Conservation (phyloP, 2,888 invertebrate genomes). For the Ichneumoninae sp. region DNA sequence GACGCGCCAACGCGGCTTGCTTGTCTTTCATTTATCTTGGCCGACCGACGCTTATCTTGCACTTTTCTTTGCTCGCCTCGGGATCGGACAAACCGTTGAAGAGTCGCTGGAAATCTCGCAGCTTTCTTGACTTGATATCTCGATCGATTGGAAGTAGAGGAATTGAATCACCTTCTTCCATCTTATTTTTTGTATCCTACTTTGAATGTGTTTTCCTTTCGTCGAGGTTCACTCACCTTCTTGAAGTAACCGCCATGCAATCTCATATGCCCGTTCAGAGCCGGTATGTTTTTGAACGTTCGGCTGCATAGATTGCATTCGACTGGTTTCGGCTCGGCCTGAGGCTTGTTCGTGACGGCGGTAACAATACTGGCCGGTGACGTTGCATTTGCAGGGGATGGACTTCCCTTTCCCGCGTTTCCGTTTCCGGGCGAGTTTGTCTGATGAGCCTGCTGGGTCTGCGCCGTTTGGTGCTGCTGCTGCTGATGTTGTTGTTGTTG, state of each 20-base stretch:
- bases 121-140: neutral
- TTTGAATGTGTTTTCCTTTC: neutral
- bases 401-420: constrained; percentile 80
- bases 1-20: neutral
- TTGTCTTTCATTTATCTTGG: constrained; percentile 2
- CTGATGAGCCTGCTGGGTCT: constrained; percentile 76
- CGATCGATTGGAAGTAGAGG: neutral
- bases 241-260: constrained; percentile 99
- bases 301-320: constrained; percentile 98
- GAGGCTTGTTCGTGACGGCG: constrained; percentile 82
- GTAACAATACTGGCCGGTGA: constrained; percentile 81
- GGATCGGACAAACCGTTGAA: neutral
- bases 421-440: constrained; percentile 81
- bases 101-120: neutral
- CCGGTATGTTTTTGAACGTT: constrained; percentile 98
- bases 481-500: constrained; percentile 74
- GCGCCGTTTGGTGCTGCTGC: constrained; percentile 77
- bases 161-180: neutral
- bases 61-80: neutral
- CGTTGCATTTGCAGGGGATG: constrained; percentile 79
- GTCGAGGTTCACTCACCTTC: constrained; percentile 87
- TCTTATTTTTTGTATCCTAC: neutral
- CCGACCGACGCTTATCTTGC: constrained; percentile 4
- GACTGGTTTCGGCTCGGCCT: constrained; percentile 92
- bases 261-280: constrained; percentile 99